Conservation (phyloP, 2,113 vertebrate species). For the Ceyx cyanopectus region DNA sequence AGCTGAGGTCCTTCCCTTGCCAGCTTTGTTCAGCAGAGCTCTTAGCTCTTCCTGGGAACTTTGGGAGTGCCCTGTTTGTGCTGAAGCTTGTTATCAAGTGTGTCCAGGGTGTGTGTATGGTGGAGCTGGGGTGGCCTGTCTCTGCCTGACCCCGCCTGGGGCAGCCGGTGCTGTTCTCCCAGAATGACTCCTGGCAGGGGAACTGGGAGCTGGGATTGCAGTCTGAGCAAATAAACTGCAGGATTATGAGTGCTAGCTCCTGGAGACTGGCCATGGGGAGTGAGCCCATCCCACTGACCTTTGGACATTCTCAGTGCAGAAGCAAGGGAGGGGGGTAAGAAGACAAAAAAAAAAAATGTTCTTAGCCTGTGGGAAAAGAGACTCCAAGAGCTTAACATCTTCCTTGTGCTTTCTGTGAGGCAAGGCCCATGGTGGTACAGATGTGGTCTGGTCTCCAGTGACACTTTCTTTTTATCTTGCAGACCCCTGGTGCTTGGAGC, state of each 20-base stretch:
- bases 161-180: neutral
- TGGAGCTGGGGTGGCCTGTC: neutral
- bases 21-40: neutral
- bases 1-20: neutral
- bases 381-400: neutral
- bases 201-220: neutral
- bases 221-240: constrained; percentile 31
- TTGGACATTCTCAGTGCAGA: neutral
- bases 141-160: neutral
- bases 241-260: neutral
- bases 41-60: neutral
- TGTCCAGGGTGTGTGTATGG: constrained; percentile 7
- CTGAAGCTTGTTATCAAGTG: neutral
- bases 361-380: neutral
- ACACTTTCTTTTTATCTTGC: neutral
- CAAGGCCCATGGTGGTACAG: neutral
- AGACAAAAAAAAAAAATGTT: neutral
- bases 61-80: constrained; percentile 23
- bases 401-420: neutral
- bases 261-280: constrained; percentile 23
- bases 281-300: neutral
- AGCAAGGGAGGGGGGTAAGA: neutral
- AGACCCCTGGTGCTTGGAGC: neutral
- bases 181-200: neutral
- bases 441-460: neutral